Evolutionary conservation across 2,113 vertebrate genomes (phyloP).

Genomic region (Porphyrio hochstetteri): DNA sequence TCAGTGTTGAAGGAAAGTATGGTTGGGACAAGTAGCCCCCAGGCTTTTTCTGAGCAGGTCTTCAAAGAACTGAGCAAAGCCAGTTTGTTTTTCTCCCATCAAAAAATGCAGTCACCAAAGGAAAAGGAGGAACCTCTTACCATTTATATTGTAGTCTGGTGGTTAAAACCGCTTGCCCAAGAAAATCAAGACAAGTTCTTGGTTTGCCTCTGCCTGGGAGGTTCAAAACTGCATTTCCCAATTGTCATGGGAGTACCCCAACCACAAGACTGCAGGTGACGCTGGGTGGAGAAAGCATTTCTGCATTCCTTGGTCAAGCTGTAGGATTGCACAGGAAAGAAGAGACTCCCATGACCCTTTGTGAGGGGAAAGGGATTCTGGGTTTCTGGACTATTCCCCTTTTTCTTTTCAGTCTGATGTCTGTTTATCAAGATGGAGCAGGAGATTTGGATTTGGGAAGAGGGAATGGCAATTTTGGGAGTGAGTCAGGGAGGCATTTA

Average conservation of each 20-base stretch:
- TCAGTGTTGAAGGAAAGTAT: background rate
- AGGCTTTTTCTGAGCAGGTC: background rate
- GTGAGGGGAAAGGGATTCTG: background rate
- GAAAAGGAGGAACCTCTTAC: slow-evolving; percentile 42
- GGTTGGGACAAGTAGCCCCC: background rate
- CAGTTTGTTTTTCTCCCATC: slow-evolving; percentile 1
- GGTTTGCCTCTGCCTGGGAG: slow-evolving; percentile 45
- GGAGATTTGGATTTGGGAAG: background rate
- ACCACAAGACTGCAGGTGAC: slow-evolving; percentile 60
- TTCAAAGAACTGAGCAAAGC: slow-evolving; percentile 41
- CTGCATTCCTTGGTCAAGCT: slow-evolving; percentile 56
- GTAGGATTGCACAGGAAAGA: background rate
- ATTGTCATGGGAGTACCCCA: slow-evolving; percentile 61
- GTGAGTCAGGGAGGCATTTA: background rate
- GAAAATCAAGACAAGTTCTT: slow-evolving; percentile 49
- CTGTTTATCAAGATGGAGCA: background rate
- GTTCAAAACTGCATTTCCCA: slow-evolving; percentile 36
- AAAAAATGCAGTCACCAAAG: slow-evolving; percentile 44
- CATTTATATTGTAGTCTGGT: slow-evolving; percentile 7
- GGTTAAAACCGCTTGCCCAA: slow-evolving; percentile 54
- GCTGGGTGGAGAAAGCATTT: slow-evolving; percentile 56
- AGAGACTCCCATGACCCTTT: slow-evolving; percentile 19
- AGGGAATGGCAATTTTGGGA: background rate
- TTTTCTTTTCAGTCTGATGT: background rate
- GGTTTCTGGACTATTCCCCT: background rate